A percentile compares a stretch with the other conserved stretches of the same genome.
Conservation (phyloP, 2,888 invertebrate species). For the Leptarthrus brevirostris region DNA sequence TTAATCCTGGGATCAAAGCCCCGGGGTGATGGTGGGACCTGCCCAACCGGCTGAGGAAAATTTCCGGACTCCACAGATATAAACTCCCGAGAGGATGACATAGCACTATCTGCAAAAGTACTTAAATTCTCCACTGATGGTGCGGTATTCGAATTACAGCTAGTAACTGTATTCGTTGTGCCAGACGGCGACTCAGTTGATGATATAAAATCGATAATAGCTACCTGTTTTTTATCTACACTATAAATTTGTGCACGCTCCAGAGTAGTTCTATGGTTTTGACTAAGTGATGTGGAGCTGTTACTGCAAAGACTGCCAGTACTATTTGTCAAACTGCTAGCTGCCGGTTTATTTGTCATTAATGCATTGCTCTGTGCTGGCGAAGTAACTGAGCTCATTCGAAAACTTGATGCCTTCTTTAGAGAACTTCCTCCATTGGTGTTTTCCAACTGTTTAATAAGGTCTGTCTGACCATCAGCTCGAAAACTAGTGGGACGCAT, state of each 20-base stretch:
- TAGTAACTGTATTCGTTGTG: conserved; percentile 27
- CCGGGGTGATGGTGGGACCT: conserved; percentile 55
- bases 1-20: conserved; percentile 55
- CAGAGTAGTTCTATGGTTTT: conserved; percentile 53
- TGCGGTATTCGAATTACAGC: not conserved
- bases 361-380: conserved; percentile 34
- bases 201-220: conserved; percentile 54
- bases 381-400: conserved; percentile 46
- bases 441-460: conserved; percentile 4
- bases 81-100: conserved; percentile 47
- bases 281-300: conserved; percentile 9
- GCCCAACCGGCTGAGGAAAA: conserved; percentile 37
- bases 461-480: conserved; percentile 30
- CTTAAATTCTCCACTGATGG: conserved; percentile 40
- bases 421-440: conserved; percentile 33
- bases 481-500: conserved; percentile 54
- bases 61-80: conserved; percentile 29
- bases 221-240: conserved; percentile 57
- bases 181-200: conserved; percentile 35
- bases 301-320: conserved; percentile 34
- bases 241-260: conserved; percentile 57
- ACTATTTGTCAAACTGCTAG: conserved; percentile 50
- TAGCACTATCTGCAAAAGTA: conserved; percentile 49
- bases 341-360: conserved; percentile 41
- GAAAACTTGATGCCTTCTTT: conserved; percentile 56